Percentiles rank a stretch among this genome's conserved stretches.
Evolutionary conservation across 2,888 invertebrate genomes (phyloP).

Genomic region (Hedychridium roseum): DNA sequence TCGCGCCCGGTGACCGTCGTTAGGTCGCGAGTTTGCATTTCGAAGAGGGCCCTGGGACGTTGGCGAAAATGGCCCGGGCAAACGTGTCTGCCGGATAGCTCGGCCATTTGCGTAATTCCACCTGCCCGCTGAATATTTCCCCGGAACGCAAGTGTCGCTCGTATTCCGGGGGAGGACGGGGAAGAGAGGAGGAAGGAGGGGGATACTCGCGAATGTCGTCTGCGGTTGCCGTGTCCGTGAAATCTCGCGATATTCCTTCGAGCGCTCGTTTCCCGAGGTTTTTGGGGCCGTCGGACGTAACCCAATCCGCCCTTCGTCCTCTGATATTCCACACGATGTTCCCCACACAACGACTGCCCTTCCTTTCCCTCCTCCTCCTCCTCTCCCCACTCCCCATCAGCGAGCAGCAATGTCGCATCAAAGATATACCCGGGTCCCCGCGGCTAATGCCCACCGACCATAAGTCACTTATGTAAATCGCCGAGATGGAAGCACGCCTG

Average conservation of each 20-base stretch:
- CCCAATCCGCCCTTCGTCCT: slow-evolving; percentile 35
- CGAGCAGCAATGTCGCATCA: slow-evolving; percentile 46
- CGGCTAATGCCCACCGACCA: slow-evolving; percentile 45
- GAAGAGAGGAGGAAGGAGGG: no score
- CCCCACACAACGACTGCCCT: slow-evolving; percentile 31
- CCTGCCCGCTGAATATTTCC: no score
- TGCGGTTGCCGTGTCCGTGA: background rate
- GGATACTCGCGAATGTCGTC: no score
- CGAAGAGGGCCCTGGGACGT: no score
- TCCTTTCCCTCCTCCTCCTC: slow-evolving; percentile 42
- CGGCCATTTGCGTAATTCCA: no score
- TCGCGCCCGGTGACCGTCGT: no score
- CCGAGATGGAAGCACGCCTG: slow-evolving; percentile 39
- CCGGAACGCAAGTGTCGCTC: no score
- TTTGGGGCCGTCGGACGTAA: slow-evolving; percentile 24
- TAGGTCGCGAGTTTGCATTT: no score
- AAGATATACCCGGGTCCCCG: slow-evolving; percentile 42
- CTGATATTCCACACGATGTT: slow-evolving; percentile 40
- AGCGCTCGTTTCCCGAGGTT: no score
- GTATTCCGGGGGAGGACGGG: no score
- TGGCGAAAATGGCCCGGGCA: no score
- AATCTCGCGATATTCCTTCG: background rate
- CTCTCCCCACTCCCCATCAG: slow-evolving; percentile 48
- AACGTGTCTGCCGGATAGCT: no score
- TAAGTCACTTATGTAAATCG: slow-evolving; percentile 58